These are phyloP conservation scores for Stegodyphus mimosarum DNA, from an alignment of 1,140 invertebrate species.

Conservation along the genomic window DNA sequence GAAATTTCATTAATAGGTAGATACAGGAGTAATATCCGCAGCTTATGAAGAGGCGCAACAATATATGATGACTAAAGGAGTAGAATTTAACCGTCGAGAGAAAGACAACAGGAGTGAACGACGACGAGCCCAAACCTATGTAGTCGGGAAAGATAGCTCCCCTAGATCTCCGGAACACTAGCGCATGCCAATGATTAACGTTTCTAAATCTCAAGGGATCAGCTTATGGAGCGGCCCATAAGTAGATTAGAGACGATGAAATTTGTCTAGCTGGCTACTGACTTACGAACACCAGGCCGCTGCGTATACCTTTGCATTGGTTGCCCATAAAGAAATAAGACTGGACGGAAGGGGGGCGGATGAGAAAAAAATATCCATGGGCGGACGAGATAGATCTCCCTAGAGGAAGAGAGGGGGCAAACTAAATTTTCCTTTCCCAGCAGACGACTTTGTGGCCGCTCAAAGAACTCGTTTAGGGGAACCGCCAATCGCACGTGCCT, in stretches of 20 bases:
- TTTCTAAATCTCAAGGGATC: constrained; percentile 10
- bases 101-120: too few species aligned
- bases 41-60: too few species aligned
- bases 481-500: constrained; percentile 10
- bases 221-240: constrained; percentile 23
- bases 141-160: constrained; percentile 3
- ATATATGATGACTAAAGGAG: too few species aligned
- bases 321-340: constrained; percentile 33
- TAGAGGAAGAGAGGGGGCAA: constrained; percentile 4
- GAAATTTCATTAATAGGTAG: too few species aligned
- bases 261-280: constrained; percentile 54
- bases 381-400: constrained; percentile 15
- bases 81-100: too few species aligned
- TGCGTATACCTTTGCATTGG: constrained; percentile 4
- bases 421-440: constrained; percentile 50
- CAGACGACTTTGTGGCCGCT: constrained; percentile 52
- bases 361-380: constrained; percentile 17
- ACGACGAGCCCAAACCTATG: constrained; percentile 11
- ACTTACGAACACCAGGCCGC: constrained; percentile 13
- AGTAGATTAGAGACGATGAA: constrained; percentile 56
- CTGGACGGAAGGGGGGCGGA: background rate
- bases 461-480: constrained; percentile 38
- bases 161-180: constrained; percentile 1
- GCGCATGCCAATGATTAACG: constrained; percentile 56
- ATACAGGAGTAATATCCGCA: too few species aligned